Percentiles rank a stretch among this genome's conserved stretches.
These are phyloP conservation scores for Malacoraja senta DNA, from an alignment of 2,797 vertebrate genomes.

Conservation along the genomic window DNA sequence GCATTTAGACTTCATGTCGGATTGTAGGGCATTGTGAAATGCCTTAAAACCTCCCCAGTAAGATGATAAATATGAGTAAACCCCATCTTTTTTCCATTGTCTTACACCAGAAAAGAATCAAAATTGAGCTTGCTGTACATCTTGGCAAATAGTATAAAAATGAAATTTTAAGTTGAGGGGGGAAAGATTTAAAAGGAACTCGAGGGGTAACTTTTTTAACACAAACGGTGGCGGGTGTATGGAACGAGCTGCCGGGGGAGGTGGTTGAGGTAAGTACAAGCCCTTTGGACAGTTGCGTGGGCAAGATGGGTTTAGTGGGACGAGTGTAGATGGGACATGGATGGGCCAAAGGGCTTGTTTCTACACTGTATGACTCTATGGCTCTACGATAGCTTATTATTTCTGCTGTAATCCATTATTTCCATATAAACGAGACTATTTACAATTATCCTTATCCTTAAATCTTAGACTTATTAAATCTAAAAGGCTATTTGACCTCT, in stretches of 20 bases:
- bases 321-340: too few species aligned
- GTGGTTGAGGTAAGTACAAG: too few species aligned
- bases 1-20: neutral
- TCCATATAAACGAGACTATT: neutral
- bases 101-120: neutral
- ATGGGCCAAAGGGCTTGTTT: too few species aligned
- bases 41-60: neutral
- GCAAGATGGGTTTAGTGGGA: too few species aligned
- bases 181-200: too few species aligned
- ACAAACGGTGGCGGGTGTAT: too few species aligned
- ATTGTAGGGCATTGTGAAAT: neutral
- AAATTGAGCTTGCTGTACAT: neutral
- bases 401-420: neutral
- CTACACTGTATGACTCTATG: too few species aligned
- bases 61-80: neutral
- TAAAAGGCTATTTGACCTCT: neutral
- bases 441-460: neutral
- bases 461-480: neutral
- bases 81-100: neutral
- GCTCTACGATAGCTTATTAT: neutral
- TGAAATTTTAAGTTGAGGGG: neutral
- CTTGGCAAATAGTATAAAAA: neutral
- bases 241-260: too few species aligned
- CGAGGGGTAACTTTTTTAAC: too few species aligned
- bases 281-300: too few species aligned